Evolutionary conservation across 2,113 vertebrate genomes (phyloP), one percentile per base, ranked within the genome.

Genomic region (Nothobranchius kuhntae): DNA sequence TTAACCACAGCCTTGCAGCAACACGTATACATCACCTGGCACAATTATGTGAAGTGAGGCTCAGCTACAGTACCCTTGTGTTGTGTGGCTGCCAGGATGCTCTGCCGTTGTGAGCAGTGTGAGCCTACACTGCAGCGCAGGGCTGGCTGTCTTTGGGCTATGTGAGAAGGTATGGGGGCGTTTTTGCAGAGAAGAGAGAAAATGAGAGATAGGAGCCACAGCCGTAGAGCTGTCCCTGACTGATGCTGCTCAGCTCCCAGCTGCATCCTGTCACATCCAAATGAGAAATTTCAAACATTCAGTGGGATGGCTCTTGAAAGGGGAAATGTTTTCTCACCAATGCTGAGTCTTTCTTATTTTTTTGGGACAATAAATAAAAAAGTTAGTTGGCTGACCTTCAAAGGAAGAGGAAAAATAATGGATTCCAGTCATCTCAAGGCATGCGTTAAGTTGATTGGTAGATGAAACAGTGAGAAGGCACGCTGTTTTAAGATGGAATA

Each of bases 371-470:
- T 81, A 83, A 83, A 78, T 86, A 88, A 78, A 79, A 88, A 88
- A 87, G 84, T 90, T 87, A 78, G 58, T 80, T 93, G 91, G 87
- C 89, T 88, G 90, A 91, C 91, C 87, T 91, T 92, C 90, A 92
- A 60, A 77, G 50, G 46, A 36, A 42, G 75, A 46, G 50, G 74
- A 73, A 73, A 89, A 73, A 84, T 87, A 89, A 90, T 89, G 80
- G 74, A 77, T 87, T 85, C 76, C 56, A 84, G 81, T 88, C 78
- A 82, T 92, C 84, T 75, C 50, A 71, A 73, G 76, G 67, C 73
- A 72, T 79, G 77, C 86, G 80, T 87, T 84, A 88, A 87, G 84
- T 81, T 91, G 84, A 92, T 90, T 88, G 77, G 83, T 61, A 80
- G 83, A 81, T 87, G 78, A 80, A 87, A 79, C 64, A 77, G 61